phyloP scores from a whole-genome alignment of 2,888 invertebrate species.

The Drosophila antonietae region DNA sequence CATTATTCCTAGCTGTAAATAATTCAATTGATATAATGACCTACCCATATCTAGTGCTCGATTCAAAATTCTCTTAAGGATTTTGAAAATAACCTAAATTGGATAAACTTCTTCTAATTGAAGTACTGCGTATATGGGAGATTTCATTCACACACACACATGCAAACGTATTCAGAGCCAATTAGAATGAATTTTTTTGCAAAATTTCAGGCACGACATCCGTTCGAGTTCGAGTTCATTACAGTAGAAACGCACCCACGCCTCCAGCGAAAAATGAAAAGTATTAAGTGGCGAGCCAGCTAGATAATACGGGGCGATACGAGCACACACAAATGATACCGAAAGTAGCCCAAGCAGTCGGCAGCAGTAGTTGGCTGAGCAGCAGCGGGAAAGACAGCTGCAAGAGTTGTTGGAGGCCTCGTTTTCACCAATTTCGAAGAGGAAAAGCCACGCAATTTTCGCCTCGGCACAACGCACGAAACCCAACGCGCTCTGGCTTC shows the following conservation, averaged over 20 bases:
- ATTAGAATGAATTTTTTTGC: constrained; percentile 54
- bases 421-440: constrained; percentile 55
- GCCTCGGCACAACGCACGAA: constrained; percentile 42
- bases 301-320: constrained; percentile 45
- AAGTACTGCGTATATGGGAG: constrained; percentile 25
- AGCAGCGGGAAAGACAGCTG: constrained; percentile 34
- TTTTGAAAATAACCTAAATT: neutral
- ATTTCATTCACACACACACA: constrained; percentile 51
- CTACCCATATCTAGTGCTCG: neutral
- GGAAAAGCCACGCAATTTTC: constrained; percentile 69
- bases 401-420: constrained; percentile 35
- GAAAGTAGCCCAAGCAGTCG: constrained; percentile 15
- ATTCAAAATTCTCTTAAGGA: neutral
- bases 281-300: constrained; percentile 17
- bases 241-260: constrained; percentile 65
- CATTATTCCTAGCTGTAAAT: too few species aligned
- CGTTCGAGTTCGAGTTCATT: constrained; percentile 56
- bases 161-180: constrained; percentile 55
- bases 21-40: neutral
- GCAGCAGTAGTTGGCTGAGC: neutral
- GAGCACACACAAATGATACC: constrained; percentile 55
- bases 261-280: constrained; percentile 13
- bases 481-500: constrained; percentile 9
- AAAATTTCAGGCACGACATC: neutral
- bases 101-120: too few species aligned